Evolutionary conservation across 2,113 vertebrate species (phyloP).

Genomic region (Coptodon bakossiorum): DNA sequence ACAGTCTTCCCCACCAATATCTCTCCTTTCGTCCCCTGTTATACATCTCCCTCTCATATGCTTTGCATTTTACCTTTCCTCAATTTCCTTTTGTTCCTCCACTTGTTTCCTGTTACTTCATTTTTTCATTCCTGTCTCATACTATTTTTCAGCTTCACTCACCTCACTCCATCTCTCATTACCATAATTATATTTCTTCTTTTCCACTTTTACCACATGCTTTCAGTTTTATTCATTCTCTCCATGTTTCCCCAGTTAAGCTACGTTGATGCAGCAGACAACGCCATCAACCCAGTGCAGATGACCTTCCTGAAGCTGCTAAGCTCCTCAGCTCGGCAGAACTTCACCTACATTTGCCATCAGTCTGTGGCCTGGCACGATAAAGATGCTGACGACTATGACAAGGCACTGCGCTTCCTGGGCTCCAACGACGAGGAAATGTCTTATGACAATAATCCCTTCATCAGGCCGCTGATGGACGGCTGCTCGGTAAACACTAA

Average conservation of each 20-base stretch:
- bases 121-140: not conserved
- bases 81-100: not conserved
- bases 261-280: constrained; percentile 85
- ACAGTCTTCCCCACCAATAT: not conserved
- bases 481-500: constrained; percentile 84
- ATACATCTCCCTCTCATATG: not conserved
- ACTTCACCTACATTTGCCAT: constrained; percentile 96
- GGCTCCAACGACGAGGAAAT: constrained; percentile 97
- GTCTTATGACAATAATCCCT: constrained; percentile 93
- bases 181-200: not conserved
- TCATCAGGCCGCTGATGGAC: constrained; percentile 86
- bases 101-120: not conserved
- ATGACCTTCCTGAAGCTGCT: constrained; percentile 98
- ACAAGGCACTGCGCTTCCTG: constrained; percentile 92
- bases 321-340: constrained; percentile 91
- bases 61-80: not conserved
- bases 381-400: constrained; percentile 78
- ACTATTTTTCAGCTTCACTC: not conserved
- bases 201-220: not conserved
- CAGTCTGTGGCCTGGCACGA: constrained; percentile 95
- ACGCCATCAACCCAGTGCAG: constrained; percentile 87
- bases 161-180: not conserved
- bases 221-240: not conserved
- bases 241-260: constrained; percentile 74
- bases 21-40: not conserved